These are phyloP conservation scores for Poicephalus gulielmi DNA, from an alignment of 2,113 vertebrate genomes.

Conservation along the genomic window DNA sequence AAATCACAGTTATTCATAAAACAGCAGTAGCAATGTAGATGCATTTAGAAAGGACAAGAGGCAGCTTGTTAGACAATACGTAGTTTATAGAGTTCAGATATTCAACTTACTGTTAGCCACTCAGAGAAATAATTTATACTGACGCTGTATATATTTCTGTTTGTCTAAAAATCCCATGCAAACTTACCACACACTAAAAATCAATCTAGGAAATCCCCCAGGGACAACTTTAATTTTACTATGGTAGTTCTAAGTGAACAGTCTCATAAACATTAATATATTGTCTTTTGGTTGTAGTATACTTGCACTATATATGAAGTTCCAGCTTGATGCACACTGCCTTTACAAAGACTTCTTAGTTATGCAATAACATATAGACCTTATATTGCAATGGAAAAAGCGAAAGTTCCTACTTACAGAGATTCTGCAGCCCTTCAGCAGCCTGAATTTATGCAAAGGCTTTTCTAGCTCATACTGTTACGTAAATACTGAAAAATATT, in stretches of 20 bases:
- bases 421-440: neutral
- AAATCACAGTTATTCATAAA: slow-evolving; percentile 43
- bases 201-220: neutral
- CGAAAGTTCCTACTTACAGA: neutral
- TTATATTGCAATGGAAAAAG: neutral
- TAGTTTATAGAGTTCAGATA: neutral
- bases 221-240: neutral
- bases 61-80: slow-evolving; percentile 36
- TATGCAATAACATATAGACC: neutral
- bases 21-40: neutral
- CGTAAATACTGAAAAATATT: neutral
- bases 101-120: neutral
- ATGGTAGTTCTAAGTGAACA: neutral
- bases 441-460: neutral
- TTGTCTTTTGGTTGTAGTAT: neutral
- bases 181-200: neutral
- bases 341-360: neutral
- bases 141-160: neutral
- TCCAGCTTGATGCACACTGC: neutral
- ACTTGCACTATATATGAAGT: neutral
- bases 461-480: neutral
- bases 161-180: neutral
- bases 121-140: neutral
- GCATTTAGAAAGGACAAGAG: slow-evolving; percentile 7
- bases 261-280: neutral